These are phyloP conservation scores for Oxyscelio sp. DNA, from an alignment of 2,888 invertebrate species.

Conservation along the genomic window DNA sequence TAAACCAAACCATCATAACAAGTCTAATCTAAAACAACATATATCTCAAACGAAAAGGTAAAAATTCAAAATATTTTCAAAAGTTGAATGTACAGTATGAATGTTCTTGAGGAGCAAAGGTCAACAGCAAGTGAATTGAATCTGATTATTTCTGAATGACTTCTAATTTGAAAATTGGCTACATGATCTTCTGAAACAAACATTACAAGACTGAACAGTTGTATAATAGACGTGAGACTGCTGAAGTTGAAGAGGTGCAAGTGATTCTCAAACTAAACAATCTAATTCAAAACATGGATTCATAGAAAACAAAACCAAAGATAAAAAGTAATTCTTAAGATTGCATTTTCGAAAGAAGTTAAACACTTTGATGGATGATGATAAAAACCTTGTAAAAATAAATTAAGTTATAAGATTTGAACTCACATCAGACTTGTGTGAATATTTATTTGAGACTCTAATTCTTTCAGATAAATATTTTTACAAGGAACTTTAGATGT, in stretches of 20 bases:
- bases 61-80: background rate
- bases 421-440: background rate
- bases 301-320: too few relatives aligned
- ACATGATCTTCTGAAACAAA: slow-evolving; percentile 1
- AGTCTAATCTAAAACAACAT: slow-evolving; percentile 25
- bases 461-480: background rate
- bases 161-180: slow-evolving; percentile 1
- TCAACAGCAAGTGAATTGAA: slow-evolving; percentile 6
- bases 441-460: background rate
- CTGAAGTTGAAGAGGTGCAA: background rate
- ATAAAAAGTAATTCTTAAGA: too few relatives aligned
- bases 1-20: background rate
- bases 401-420: background rate
- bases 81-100: slow-evolving; percentile 18
- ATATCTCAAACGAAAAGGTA: slow-evolving; percentile 19
- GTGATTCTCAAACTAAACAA: background rate
- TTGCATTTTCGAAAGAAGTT: background rate
- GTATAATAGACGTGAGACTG: too few relatives aligned
- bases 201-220: too few relatives aligned
- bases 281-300: background rate
- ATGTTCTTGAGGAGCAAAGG: background rate
- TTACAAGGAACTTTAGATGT: background rate
- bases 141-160: background rate
- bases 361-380: background rate
- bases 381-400: background rate